A percentile compares a stretch with the other conserved stretches of the same genome.
Evolutionary conservation across 2,888 invertebrate genomes (phyloP).

Genomic region (Euclidia mi): DNA sequence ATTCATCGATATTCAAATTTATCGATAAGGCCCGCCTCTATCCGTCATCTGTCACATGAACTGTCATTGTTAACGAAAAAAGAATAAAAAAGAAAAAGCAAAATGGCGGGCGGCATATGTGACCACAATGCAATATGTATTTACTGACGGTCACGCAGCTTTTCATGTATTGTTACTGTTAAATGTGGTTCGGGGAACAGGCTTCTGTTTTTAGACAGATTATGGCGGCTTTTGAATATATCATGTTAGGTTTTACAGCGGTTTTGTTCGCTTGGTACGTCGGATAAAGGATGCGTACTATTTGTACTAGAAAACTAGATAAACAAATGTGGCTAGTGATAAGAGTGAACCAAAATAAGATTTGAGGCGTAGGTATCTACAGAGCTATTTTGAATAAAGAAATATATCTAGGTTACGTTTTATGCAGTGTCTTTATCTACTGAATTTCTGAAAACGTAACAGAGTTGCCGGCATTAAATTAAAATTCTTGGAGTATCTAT

Average conservation of each 20-base stretch:
- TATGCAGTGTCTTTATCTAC: no score
- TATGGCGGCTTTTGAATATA: background rate
- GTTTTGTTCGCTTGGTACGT: no score
- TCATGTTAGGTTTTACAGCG: background rate
- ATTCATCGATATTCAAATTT: slow-evolving; percentile 29
- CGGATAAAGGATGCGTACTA: no score
- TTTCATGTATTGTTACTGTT: slow-evolving; percentile 11
- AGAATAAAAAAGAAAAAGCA: slow-evolving; percentile 39
- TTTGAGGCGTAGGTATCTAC: no score
- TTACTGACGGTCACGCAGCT: slow-evolving; percentile 42
- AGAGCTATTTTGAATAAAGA: no score
- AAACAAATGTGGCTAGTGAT: no score
- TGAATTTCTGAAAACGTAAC: no score
- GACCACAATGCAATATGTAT: slow-evolving; percentile 53
- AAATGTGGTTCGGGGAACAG: slow-evolving; percentile 18
- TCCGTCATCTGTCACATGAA: slow-evolving; percentile 51
- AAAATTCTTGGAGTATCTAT: no score
- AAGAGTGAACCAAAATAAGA: no score
- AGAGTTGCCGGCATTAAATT: no score
- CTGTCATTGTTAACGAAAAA: slow-evolving; percentile 49
- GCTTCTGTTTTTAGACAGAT: slow-evolving; percentile 2
- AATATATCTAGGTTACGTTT: no score
- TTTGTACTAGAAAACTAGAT: no score
- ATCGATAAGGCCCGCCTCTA: slow-evolving; percentile 22
- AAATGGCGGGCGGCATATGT: slow-evolving; percentile 53